Base-by-base conservation (phyloP, 2,888 invertebrate species). In the Drosophila pegasa region DNA sequence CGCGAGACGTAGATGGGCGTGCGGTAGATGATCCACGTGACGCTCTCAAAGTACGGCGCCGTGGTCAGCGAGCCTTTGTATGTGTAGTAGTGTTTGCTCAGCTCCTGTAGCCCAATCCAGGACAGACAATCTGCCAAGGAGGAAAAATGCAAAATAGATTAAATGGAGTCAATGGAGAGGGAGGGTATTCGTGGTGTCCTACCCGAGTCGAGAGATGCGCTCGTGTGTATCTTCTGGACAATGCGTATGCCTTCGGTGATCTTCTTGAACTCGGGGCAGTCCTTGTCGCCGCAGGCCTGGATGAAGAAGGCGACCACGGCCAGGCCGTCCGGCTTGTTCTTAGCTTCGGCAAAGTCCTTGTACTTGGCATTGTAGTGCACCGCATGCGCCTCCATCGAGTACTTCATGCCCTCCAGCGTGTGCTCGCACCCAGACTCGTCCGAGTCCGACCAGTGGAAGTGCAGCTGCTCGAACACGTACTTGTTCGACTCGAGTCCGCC, bases 381-480 rank as follows among this genome's bases (percentile, higher is more conserved):
- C 57, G 96, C 94, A 88, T 97, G 97, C 47, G 96, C 95, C 92
- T 96, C 96, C 92, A 95, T 95, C 9, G 95, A 95, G 80, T 94
- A 96, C 71, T 96, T 95, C 61, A 90, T 94, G 47, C 95, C 96
- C 91, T 96, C 95, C 45, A 97, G 93, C 33, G 95, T 95, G 88
- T 97, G 97, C 90, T 97, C 97, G 80, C 96, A 96, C 14, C 96
- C 96, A 37, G 94, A 94, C 81, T 94, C 95, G 80, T 95, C 95
- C 54, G 94, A 94, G 22, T 95, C 95, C 1, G 95, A 95, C 96
- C 96, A 96, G 91, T 97, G 96, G 91, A 96, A 96, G 92, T 96
- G 96, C 91, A 96, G 93, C 90, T 96, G 96, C 77, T 95, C 95
- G 70, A 96, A 95, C 59, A 95, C 93, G 83, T 94, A 96, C 68